Evolutionary conservation across 2,113 vertebrate species (phyloP).

Genomic region (Fulmarus glacialis): DNA sequence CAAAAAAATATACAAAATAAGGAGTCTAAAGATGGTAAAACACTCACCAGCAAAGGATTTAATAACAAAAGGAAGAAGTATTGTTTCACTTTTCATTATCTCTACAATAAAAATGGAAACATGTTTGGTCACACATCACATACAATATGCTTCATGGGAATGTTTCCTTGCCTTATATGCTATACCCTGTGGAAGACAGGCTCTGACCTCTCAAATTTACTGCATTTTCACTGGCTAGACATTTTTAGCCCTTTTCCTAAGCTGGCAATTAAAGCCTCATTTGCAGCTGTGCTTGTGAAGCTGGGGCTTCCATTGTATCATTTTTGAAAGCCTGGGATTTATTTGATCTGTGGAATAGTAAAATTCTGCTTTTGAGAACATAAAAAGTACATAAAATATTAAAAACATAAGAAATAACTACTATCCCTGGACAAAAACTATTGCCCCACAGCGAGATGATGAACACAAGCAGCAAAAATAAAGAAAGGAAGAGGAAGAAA

Average conservation of each 20-base stretch:
- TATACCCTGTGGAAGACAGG: not conserved
- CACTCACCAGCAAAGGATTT: not conserved
- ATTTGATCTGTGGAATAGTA: not conserved
- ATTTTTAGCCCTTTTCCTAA: conserved; percentile 36
- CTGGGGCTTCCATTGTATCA: not conserved
- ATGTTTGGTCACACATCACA: not conserved
- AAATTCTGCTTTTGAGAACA: not conserved
- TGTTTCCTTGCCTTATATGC: not conserved
- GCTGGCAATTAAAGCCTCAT: conserved; percentile 49
- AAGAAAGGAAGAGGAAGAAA: conserved; percentile 18
- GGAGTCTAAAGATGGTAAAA: not conserved
- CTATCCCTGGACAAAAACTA: not conserved
- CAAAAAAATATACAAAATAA: not conserved
- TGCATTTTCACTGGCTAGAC: conserved; percentile 24
- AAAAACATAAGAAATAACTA: not conserved
- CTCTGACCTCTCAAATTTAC: conserved; percentile 4
- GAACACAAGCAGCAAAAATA: conserved; percentile 10
- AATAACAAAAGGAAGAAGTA: not conserved
- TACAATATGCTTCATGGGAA: not conserved
- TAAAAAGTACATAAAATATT: not conserved
- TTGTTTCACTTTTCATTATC: not conserved
- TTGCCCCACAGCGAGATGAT: not conserved
- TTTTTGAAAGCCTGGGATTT: not conserved
- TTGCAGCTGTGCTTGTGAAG: conserved; percentile 50
- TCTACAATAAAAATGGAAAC: not conserved